phyloP scores from a whole-genome alignment of 2,888 invertebrate species.

The Ormyrus pomaceus region DNA sequence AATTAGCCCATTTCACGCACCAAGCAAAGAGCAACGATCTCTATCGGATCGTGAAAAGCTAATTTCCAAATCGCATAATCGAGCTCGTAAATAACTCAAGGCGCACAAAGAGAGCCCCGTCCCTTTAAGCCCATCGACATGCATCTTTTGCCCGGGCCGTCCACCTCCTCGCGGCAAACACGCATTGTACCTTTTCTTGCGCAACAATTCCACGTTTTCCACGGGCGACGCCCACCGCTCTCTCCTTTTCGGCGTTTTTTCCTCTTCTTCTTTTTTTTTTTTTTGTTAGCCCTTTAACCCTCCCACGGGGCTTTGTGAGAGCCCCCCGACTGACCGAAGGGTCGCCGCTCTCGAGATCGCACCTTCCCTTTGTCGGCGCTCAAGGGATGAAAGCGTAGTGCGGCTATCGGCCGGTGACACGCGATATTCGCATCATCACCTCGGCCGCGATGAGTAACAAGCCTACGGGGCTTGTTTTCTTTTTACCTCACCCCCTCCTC shows the following conservation, averaged over 20 bases:
- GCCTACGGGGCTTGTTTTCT: not conserved
- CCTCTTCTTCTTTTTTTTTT: not conserved
- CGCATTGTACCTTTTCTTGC: slow-evolving; percentile 27
- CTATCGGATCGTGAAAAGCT: too few species aligned
- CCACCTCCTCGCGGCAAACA: not conserved
- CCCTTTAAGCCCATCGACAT: slow-evolving; percentile 32
- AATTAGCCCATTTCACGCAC: too few species aligned
- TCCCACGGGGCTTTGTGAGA: slow-evolving; percentile 46
- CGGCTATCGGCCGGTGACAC: slow-evolving; percentile 67
- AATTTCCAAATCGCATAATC: not conserved
- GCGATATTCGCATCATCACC: slow-evolving; percentile 74
- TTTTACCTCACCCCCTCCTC: not conserved
- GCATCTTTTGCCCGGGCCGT: slow-evolving; percentile 24
- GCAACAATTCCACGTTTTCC: slow-evolving; percentile 47
- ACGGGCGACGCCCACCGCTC: slow-evolving; percentile 24
- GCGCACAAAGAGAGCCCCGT: not conserved
- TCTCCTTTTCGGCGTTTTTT: slow-evolving; percentile 18
- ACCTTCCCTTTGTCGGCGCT: slow-evolving; percentile 62
- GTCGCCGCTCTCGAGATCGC: slow-evolving; percentile 56
- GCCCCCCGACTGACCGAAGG: slow-evolving; percentile 35
- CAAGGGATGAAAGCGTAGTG: slow-evolving; percentile 57
- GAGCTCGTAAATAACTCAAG: slow-evolving; percentile 23
- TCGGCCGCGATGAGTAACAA: slow-evolving; percentile 39
- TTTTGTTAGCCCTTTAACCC: slow-evolving; percentile 42
- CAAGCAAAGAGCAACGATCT: not conserved